Evolutionary conservation across 2,113 vertebrate species (phyloP), one percentile per base, ranked within the genome.

Genomic region (Cichladusa arquata): DNA sequence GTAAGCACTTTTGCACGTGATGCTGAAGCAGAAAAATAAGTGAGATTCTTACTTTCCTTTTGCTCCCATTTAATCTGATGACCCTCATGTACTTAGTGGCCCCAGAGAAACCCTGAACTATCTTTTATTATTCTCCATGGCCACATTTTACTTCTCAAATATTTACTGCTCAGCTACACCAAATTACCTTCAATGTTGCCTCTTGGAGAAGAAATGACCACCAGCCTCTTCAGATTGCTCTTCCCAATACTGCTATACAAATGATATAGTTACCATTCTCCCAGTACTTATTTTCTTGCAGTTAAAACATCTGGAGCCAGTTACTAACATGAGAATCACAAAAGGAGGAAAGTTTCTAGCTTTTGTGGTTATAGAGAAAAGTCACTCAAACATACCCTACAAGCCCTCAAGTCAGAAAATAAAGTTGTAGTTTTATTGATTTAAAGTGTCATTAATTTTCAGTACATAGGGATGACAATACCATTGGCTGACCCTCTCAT

Each of bases 401-500:
- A 92, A 92, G 51, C 74, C 81, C 71, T 69, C 67, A 96, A 88
- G 86, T 45, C 70, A 94, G 74, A 95, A 90, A 79, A 89, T 56
- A 38, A 72, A 82, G 45, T 54, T 73, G 23, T 70, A 14, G 34
- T 61, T 85, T 76, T 82, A 86, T 93, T 88, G 82, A 65, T 88
- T 87, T 60, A 51, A 81, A 87, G 33, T 71, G 44, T 9, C 36
- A 45, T 72, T 92, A 29, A 42, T 81, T 73, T 90, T 53, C 56
- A 45, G 8, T 57, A 8, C 34, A 80, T 34, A 12, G 10, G 26
- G 40, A 34, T 84, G 81, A 74, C 29, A 78, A 47, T 6, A 34
- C 20, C 6, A 2, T 14, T 5, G 48, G 29, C 51, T 56, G 53
- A 67, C 53, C 51, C 29, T 90, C 53, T 60, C 58, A 44, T 45